Conservation (phyloP, 1,140 invertebrate species). For the Heliothis virescens region DNA sequence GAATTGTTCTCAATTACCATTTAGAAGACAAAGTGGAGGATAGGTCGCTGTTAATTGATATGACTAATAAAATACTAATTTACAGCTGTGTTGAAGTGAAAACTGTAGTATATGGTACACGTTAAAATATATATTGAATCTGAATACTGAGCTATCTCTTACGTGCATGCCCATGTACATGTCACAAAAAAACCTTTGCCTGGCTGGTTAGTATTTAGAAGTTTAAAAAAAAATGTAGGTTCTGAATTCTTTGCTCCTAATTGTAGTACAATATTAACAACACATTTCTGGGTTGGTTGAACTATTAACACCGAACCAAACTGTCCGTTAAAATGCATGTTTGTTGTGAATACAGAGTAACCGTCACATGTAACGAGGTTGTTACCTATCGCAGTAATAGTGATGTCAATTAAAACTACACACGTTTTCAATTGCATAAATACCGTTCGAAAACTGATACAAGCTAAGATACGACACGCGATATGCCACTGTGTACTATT, state of each 20-base stretch:
- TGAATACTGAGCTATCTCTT: too few species aligned
- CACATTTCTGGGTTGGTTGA: neutral
- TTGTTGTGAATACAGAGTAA: neutral
- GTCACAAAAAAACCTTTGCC: too few species aligned
- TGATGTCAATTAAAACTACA: neutral
- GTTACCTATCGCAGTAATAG: neutral
- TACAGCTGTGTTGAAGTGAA: neutral
- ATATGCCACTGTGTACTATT: neutral
- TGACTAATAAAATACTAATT: neutral
- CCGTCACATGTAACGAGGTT: slow-evolving; percentile 3
- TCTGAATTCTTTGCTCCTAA: neutral
- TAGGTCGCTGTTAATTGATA: slow-evolving; percentile 2
- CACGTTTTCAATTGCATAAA: slow-evolving; percentile 11
- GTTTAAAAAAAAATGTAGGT: neutral
- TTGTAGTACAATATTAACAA: neutral
- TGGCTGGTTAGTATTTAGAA: too few species aligned
- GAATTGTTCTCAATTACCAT: slow-evolving; percentile 19
- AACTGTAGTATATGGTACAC: too few species aligned
- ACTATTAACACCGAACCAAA: neutral
- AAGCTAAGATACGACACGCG: slow-evolving; percentile 22
- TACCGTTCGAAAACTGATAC: slow-evolving; percentile 10
- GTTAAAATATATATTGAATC: too few species aligned
- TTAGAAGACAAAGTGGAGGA: neutral
- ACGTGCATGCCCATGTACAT: too few species aligned
- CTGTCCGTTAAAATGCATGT: neutral